Conservation (phyloP, 2,888 invertebrate genomes). For the Campoplex nolae region DNA sequence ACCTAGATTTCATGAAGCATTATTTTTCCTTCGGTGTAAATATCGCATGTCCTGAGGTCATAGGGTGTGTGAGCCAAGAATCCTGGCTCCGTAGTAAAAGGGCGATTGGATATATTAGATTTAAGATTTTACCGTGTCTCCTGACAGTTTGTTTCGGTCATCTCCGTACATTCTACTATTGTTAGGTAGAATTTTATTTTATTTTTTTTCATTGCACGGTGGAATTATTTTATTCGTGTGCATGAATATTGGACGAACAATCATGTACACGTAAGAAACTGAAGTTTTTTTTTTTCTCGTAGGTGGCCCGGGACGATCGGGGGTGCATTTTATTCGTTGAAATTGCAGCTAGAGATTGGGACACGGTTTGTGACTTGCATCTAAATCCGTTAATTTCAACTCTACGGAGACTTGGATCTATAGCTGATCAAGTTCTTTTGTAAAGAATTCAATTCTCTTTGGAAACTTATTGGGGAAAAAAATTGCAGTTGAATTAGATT, state of each 20-base stretch:
- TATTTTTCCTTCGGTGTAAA: not conserved
- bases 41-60: constrained; percentile 7
- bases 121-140: constrained; percentile 40
- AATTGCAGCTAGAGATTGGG: no score
- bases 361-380: no score
- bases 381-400: no score
- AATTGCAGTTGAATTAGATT: no score
- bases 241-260: not conserved
- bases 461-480: no score
- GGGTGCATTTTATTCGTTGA: no score
- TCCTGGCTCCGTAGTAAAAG: not conserved
- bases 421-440: no score
- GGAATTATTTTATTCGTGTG: not conserved
- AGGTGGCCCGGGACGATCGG: no score
- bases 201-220: not conserved
- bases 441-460: no score
- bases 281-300: no score
- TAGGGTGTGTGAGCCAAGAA: not conserved
- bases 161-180: not conserved
- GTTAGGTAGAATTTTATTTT: not conserved
- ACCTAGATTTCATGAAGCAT: constrained; percentile 3
- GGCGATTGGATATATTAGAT: constrained; percentile 2
- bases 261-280: not conserved
- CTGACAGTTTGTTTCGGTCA: constrained; percentile 16
- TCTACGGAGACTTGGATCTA: no score